These are phyloP conservation scores for Salminus brasiliensis DNA, from an alignment of 2,113 vertebrate genomes.

Conservation along the genomic window DNA sequence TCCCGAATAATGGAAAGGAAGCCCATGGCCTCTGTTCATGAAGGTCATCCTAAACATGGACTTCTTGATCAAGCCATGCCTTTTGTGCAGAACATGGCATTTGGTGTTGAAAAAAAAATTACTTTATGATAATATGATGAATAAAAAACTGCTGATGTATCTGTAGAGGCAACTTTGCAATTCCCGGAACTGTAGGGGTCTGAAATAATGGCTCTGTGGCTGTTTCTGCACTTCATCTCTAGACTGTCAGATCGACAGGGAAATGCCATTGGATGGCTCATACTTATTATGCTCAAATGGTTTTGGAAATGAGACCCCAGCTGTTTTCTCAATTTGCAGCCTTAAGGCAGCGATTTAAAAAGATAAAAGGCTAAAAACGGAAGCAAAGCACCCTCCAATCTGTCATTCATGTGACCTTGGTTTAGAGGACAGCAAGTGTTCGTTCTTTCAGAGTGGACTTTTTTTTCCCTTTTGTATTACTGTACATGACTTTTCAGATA, in stretches of 20 bases:
- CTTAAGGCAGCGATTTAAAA: constrained; percentile 74
- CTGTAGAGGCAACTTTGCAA: constrained; percentile 71
- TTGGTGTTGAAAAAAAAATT: constrained; percentile 15
- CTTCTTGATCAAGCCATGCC: constrained; percentile 18
- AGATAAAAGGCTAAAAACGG: constrained; percentile 69
- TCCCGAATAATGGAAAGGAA: background rate
- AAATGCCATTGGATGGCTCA: constrained; percentile 74
- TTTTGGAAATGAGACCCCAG: constrained; percentile 75
- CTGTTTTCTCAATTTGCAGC: constrained; percentile 77
- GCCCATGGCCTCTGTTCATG: background rate
- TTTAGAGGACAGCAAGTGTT: constrained; percentile 52
- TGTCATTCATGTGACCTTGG: constrained; percentile 76
- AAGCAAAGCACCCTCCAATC: constrained; percentile 63
- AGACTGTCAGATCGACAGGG: constrained; percentile 71
- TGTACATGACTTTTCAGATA: constrained; percentile 1
- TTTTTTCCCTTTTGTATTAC: background rate
- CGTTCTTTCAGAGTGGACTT: constrained; percentile 4
- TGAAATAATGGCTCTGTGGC: constrained; percentile 77
- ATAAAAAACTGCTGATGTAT: constrained; percentile 64
- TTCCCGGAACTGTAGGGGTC: constrained; percentile 73
- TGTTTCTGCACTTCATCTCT: constrained; percentile 67
- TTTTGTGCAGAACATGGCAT: background rate
- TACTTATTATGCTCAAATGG: constrained; percentile 80
- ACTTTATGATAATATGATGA: constrained; percentile 63
- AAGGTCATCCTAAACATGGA: background rate